Evolutionary conservation across 2,888 invertebrate genomes (phyloP), one percentile per base, ranked within the genome.

Genomic region (Ormyrus thymus): DNA sequence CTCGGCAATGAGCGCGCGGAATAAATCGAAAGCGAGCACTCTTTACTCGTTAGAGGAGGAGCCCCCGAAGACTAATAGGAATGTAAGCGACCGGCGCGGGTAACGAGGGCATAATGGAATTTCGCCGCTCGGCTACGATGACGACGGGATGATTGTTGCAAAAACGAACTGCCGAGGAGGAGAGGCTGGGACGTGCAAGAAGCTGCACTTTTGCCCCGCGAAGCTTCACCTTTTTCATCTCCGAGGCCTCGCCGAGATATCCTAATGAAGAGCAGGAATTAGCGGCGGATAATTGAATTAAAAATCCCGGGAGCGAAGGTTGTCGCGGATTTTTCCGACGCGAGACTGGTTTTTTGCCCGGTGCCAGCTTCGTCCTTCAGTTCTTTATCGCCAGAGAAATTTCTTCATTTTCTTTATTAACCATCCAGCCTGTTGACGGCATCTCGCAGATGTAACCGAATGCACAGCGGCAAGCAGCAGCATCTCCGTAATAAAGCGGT

Each of bases 81-180:
- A 53, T 61, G 46, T 55, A 72, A 72, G 59, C 46, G 65, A 71
- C 29, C 51, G 48, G 11, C 29, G 8, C n/a, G 58, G 56, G 29
- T 77, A 77, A 71, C 53, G 53, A 71, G 59, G 53, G 46, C 45
- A 51, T 72, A 72, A 72, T 72, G 58, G 53, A 48, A 72, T 61
- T 61, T 77, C 13, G n/a, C 46, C 7, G 45, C 29, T 29, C 29
- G 29, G 29, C 29, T 29, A n/a, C 29, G n/a, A 29, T 13, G 13
- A 43, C 46, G 7, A 1, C 7, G 55, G 45, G 55, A 76, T 62
- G 76, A 58, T 77, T 77, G 65, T 55, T 55, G 53, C 51, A 77
- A 77, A 71, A 71, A 71, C 50, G 15, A 48, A 10, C 43, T 13
- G 13, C 8, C 7, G 6, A 61, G 29, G 48, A 4, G 29, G 29